Evolutionary conservation across 2,888 invertebrate species (phyloP), one percentile per base, ranked within the genome.

Genomic region (Baronia brevicornis): DNA sequence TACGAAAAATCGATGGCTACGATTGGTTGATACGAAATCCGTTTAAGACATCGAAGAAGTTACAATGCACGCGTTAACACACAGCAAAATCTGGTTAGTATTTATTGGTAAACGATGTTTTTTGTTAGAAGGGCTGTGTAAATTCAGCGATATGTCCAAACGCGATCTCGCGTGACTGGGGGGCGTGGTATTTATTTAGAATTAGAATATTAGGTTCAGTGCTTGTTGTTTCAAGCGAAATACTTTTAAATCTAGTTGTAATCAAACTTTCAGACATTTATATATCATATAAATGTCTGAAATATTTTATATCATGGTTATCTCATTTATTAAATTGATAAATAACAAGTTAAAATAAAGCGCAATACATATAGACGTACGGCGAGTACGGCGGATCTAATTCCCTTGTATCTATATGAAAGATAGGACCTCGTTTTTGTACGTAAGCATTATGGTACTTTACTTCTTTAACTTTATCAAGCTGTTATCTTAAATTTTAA

Each of bases 151-250:
- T 48, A 38, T 48, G 48, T 41, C 30, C 52, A 61, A 82, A 84
- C 82, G 82, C 82, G 71, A 82, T 73, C 67, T 85, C 56, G 84
- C 84, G 84, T 85, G 84, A 70, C 75, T 38, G 38, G 51, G 50
- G 67, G 79, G 82, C 73, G 82, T 65, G 68, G 74, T 60, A 44
- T 62, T 51, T 67, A 66, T 70, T 78, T 69, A 74, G 70, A 78
- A 77, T 75, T 80, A 80, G 71, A 80, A 80, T 72, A 73, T 70
- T 66, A 71, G 65, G 54, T 56, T 57, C 59, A 45, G 51, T 44
- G 54, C 46, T 50, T 34, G 43, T 29, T 33, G 22, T 28, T 36
- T 28, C 36, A 40, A 35, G 41, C 34, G 20, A 38, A 26, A 30
- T 30, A 30, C 20, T 29, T 31, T 14, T 12, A 12, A 7, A 22